Conservation (phyloP, 2,113 vertebrate genomes). For the Piprites chloris region DNA sequence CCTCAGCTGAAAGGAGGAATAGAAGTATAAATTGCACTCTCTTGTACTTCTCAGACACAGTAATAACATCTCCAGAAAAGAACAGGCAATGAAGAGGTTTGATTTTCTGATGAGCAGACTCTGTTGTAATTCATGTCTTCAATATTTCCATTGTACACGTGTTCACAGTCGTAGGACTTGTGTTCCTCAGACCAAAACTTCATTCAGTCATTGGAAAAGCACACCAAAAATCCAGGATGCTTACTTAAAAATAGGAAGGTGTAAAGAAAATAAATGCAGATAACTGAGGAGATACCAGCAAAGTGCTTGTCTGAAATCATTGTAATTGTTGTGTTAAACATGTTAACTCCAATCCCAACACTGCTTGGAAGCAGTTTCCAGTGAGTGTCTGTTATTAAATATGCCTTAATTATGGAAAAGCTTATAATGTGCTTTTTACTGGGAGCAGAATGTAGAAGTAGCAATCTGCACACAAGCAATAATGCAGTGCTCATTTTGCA, state of each 20-base stretch:
- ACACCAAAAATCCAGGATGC: not conserved
- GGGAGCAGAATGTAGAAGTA: not conserved
- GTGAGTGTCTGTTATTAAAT: not conserved
- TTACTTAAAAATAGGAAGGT: not conserved
- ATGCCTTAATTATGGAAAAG: not conserved
- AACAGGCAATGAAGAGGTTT: not conserved
- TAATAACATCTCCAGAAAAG: not conserved
- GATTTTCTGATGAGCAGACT: not conserved
- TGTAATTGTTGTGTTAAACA: not conserved
- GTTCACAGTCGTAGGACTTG: not conserved
- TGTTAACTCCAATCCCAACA: not conserved
- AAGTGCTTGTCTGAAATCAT: not conserved
- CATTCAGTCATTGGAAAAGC: not conserved
- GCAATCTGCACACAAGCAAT: not conserved
- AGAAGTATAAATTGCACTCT: not conserved
- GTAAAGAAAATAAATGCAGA: not conserved
- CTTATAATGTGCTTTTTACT: not conserved
- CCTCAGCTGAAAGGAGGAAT: conserved; percentile 1
- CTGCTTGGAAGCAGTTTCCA: not conserved
- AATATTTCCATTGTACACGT: not conserved
- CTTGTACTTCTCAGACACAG: not conserved
- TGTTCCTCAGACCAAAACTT: not conserved
- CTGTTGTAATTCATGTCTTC: not conserved
- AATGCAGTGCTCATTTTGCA: not conserved
- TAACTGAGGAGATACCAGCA: not conserved